These are phyloP conservation scores for Ephestia elutella DNA, from an alignment of 1,140 invertebrate genomes.

Conservation along the genomic window DNA sequence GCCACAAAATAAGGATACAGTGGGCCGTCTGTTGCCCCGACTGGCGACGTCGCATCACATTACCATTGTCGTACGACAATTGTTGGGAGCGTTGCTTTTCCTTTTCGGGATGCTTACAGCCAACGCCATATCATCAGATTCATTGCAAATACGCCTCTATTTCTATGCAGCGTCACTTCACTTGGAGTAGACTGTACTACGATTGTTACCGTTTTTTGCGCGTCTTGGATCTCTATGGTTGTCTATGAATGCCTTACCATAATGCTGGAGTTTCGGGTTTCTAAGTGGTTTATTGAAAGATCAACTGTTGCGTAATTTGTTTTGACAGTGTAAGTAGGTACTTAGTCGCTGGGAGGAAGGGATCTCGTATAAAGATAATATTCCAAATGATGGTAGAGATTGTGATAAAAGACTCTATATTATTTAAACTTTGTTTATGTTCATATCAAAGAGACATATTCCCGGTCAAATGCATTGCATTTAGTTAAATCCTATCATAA, in stretches of 20 bases:
- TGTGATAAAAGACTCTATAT: too few species aligned
- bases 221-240: not conserved
- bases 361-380: not conserved
- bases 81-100: not conserved
- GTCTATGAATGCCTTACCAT: not conserved
- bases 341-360: not conserved
- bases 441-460: too few species aligned
- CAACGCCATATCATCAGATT: not conserved
- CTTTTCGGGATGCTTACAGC: not conserved
- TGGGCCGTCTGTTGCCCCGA: slow-evolving; percentile 19
- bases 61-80: not conserved
- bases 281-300: slow-evolving; percentile 3
- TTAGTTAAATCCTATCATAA: too few species aligned
- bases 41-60: not conserved
- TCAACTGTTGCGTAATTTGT: slow-evolving; percentile 3
- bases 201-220: not conserved
- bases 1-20: slow-evolving; percentile 16
- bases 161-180: not conserved
- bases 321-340: not conserved
- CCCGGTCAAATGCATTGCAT: too few species aligned
- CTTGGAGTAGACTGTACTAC: not conserved
- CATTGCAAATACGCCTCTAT: not conserved
- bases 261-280: not conserved
- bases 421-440: too few species aligned
- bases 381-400: not conserved